These are phyloP conservation scores for Glaucopsyche alexis DNA, from an alignment of 2,888 invertebrate species.

Conservation along the genomic window DNA sequence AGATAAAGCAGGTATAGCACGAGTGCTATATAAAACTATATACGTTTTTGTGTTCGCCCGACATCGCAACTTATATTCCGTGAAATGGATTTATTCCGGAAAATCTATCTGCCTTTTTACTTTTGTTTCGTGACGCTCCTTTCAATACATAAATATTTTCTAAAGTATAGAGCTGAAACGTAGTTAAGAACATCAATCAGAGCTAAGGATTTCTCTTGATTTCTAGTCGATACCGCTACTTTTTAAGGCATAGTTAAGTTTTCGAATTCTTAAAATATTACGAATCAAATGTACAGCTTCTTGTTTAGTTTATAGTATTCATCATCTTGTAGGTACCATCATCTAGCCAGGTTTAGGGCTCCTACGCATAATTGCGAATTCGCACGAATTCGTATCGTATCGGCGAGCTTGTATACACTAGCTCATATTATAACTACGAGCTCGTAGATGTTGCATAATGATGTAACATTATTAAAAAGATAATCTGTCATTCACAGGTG, in stretches of 20 bases:
- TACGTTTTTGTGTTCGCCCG: not conserved
- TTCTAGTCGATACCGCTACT: not conserved
- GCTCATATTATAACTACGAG: too few relatives aligned
- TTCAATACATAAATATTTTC: not conserved
- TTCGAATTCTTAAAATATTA: not conserved
- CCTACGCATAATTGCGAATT: too few relatives aligned
- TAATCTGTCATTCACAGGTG: too few relatives aligned
- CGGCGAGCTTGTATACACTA: too few relatives aligned
- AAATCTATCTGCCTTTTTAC: conserved; percentile 8
- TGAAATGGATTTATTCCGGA: conserved; percentile 3
- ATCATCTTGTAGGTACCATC: too few relatives aligned
- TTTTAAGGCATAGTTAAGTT: not conserved
- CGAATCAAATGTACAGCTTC: too few relatives aligned
- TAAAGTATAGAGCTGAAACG: conserved; percentile 11
- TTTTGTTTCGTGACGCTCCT: not conserved
- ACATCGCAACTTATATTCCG: conserved; percentile 17
- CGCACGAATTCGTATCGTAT: too few relatives aligned
- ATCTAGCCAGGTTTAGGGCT: too few relatives aligned
- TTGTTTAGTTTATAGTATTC: too few relatives aligned
- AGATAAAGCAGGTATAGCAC: not conserved
- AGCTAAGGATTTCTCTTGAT: not conserved
- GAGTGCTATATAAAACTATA: not conserved
- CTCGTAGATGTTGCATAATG: too few relatives aligned
- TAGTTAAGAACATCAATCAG: not conserved
- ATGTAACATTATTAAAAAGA: too few relatives aligned